Conservation (phyloP, 2,888 invertebrate genomes). For the Drosophila lutescens region DNA sequence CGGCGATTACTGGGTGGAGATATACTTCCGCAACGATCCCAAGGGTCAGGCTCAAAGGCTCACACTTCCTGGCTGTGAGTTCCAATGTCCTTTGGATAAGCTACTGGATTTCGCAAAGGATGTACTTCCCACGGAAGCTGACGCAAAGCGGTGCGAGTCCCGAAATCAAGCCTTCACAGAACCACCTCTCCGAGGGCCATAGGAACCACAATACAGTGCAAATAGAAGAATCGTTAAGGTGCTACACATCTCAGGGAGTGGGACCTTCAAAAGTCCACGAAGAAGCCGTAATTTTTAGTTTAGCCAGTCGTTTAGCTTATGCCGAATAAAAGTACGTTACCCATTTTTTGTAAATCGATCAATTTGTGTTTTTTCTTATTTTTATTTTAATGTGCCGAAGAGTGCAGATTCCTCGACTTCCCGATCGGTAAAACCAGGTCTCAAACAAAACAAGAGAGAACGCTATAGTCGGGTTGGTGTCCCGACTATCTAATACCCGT, state of each 20-base stretch:
- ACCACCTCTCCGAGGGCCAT: constrained; percentile 85
- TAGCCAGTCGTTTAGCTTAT: constrained; percentile 15
- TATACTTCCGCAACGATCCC: constrained; percentile 85
- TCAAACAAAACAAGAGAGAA: too few species aligned
- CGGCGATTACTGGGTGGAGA: constrained; percentile 85
- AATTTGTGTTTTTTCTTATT: too few species aligned
- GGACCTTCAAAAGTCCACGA: constrained; percentile 12
- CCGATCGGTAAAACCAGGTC: too few species aligned
- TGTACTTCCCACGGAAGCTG: constrained; percentile 86
- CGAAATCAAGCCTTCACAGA: constrained; percentile 86
- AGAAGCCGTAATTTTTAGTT: constrained; percentile 14
- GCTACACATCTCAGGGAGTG: constrained; percentile 45
- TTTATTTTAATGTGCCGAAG: too few species aligned
- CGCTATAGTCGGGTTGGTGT: too few species aligned
- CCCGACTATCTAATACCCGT: too few species aligned
- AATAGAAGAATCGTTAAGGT: constrained; percentile 17
- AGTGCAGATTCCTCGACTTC: too few species aligned
- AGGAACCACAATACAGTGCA: constrained; percentile 22
- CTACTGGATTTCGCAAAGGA: constrained; percentile 85
- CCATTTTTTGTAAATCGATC: not conserved
- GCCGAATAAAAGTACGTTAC: constrained; percentile 14
- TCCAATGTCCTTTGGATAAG: constrained; percentile 87
- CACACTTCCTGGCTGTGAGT: constrained; percentile 87
- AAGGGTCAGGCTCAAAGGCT: constrained; percentile 85
- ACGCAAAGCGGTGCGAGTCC: constrained; percentile 86